These are phyloP conservation scores for Vidua chalybeata DNA, from an alignment of 2,113 vertebrate species.

Conservation along the genomic window DNA sequence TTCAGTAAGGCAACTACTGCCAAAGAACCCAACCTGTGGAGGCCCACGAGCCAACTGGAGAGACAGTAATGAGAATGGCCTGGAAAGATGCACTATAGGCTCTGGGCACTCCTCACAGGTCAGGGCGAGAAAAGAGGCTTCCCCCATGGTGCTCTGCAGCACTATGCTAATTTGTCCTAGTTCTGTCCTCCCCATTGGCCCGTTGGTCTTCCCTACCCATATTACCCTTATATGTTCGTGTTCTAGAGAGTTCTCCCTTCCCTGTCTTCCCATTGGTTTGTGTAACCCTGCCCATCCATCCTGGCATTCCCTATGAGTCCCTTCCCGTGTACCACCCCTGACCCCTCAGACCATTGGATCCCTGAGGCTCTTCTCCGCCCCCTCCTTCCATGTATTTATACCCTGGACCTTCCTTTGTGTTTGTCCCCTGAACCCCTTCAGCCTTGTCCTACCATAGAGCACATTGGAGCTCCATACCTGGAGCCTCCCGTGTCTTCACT, in stretches of 20 bases:
- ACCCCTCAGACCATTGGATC: neutral
- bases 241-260: neutral
- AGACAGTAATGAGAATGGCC: neutral
- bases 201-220: neutral
- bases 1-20: neutral
- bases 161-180: neutral
- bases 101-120: neutral
- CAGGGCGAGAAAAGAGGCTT: neutral
- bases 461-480: neutral
- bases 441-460: fast-evolving
- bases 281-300: neutral
- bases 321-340: neutral
- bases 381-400: neutral
- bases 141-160: neutral
- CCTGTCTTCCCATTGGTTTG: neutral
- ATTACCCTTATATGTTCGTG: neutral
- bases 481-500: neutral
- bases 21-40: neutral
- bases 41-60: neutral
- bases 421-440: neutral
- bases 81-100: neutral
- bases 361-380: neutral
- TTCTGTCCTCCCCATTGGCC: neutral
- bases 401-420: neutral
- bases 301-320: neutral